phyloP scores from a whole-genome alignment of 2,113 vertebrate species.

The Scytalopus superciliaris region DNA sequence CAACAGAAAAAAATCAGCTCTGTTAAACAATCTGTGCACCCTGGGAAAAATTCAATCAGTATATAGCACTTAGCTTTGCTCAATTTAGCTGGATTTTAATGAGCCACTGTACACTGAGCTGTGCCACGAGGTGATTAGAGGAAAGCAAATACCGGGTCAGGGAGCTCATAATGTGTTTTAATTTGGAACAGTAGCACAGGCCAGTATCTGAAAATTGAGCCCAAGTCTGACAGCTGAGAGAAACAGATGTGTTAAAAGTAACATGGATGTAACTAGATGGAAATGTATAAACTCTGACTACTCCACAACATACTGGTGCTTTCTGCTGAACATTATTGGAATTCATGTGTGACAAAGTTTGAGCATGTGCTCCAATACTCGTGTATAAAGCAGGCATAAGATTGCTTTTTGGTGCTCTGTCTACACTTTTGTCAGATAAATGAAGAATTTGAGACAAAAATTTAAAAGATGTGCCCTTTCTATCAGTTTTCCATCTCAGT shows the following conservation, averaged over 20 bases:
- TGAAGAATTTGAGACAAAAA: background rate
- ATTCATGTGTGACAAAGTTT: background rate
- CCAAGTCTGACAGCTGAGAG: background rate
- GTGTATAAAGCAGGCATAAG: background rate
- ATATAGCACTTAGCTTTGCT: background rate
- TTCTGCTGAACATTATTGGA: accelerated
- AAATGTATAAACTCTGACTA: background rate
- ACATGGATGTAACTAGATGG: background rate
- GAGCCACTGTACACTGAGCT: background rate
- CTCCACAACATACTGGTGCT: background rate
- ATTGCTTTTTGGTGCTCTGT: background rate
- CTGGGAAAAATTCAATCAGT: background rate
- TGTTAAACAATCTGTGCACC: background rate
- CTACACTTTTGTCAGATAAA: background rate
- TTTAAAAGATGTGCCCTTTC: background rate
- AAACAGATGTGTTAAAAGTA: background rate
- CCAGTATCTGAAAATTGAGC: background rate
- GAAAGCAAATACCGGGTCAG: background rate
- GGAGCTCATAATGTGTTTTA: background rate
- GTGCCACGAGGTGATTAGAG: background rate
- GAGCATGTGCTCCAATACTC: accelerated
- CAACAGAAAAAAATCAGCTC: background rate
- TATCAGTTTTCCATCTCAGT: background rate
- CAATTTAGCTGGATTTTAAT: background rate
- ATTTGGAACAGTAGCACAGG: background rate